These are phyloP conservation scores for Chouioia cunea DNA, from an alignment of 2,888 invertebrate species.

Conservation along the genomic window DNA sequence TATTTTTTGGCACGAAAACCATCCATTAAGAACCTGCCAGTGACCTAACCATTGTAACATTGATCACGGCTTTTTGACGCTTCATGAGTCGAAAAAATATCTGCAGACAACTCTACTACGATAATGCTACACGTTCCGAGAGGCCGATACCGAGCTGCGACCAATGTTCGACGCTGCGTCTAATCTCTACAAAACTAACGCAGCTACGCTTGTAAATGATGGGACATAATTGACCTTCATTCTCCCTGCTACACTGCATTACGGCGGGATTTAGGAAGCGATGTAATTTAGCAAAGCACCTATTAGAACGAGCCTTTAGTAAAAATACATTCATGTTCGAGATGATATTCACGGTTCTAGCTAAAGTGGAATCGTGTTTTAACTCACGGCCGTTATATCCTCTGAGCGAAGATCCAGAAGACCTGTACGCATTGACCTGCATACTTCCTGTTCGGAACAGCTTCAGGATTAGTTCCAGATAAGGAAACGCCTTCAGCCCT, in stretches of 20 bases:
- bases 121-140: conserved; percentile 41
- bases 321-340: conserved; percentile 22
- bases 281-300: conserved; percentile 14
- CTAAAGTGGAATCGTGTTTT: conserved; percentile 15
- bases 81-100: conserved; percentile 28
- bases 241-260: conserved; percentile 26
- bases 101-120: conserved; percentile 25
- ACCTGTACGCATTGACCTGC: conserved; percentile 19
- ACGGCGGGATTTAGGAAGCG: conserved; percentile 25
- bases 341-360: conserved; percentile 15
- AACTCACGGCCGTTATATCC: conserved; percentile 32
- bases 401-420: conserved; percentile 10
- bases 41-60: conserved; percentile 27
- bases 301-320: conserved; percentile 14
- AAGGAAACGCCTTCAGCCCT: too few relatives aligned
- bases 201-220: conserved; percentile 17
- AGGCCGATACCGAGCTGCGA: conserved; percentile 21
- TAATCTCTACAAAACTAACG: conserved; percentile 15
- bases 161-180: conserved; percentile 28
- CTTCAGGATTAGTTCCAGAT: too few relatives aligned
- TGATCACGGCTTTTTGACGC: conserved; percentile 17
- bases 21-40: conserved; percentile 36
- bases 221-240: conserved; percentile 24
- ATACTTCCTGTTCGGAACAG: conserved; percentile 6
- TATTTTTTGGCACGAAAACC: conserved; percentile 30